phyloP scores from a whole-genome alignment of 2,888 invertebrate genomes.

The Scaptomyza parva region DNA sequence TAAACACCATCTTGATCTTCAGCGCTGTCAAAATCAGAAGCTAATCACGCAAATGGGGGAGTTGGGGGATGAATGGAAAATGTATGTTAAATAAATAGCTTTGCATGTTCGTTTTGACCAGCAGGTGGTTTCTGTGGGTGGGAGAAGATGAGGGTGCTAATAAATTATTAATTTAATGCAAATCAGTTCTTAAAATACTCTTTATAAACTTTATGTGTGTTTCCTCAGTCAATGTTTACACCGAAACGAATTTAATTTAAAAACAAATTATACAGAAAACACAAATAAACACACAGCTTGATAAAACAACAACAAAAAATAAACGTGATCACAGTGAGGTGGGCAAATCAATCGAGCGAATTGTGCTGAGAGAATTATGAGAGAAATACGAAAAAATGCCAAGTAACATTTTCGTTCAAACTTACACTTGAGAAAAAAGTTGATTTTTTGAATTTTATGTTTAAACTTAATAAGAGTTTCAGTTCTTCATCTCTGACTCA shows the following conservation, averaged over 20 bases:
- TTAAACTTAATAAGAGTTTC: background rate
- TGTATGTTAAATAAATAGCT: conserved; percentile 24
- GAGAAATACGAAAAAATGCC: background rate
- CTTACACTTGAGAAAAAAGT: background rate
- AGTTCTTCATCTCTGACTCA: background rate
- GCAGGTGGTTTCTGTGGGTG: conserved; percentile 26
- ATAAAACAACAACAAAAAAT: conserved; percentile 19
- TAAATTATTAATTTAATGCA: conserved; percentile 46
- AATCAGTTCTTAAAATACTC: conserved; percentile 37
- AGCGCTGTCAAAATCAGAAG: conserved; percentile 22
- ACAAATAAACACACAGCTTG: conserved; percentile 61
- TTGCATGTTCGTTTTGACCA: conserved; percentile 26
- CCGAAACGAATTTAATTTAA: conserved; percentile 47
- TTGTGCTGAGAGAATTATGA: conserved; percentile 19
- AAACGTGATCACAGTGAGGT: conserved; percentile 25
- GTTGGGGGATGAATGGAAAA: background rate
- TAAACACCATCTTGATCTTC: conserved; percentile 46
- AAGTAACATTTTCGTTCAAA: background rate
- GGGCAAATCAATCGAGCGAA: conserved; percentile 33
- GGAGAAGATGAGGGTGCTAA: background rate
- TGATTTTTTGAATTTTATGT: too few species aligned
- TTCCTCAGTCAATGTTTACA: conserved; percentile 40
- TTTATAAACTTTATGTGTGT: background rate
- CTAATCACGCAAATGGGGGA: conserved; percentile 63
- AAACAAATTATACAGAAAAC: conserved; percentile 41